phyloP scores from a whole-genome alignment of 2,888 invertebrate genomes.

The Drosophila neotestacea region DNA sequence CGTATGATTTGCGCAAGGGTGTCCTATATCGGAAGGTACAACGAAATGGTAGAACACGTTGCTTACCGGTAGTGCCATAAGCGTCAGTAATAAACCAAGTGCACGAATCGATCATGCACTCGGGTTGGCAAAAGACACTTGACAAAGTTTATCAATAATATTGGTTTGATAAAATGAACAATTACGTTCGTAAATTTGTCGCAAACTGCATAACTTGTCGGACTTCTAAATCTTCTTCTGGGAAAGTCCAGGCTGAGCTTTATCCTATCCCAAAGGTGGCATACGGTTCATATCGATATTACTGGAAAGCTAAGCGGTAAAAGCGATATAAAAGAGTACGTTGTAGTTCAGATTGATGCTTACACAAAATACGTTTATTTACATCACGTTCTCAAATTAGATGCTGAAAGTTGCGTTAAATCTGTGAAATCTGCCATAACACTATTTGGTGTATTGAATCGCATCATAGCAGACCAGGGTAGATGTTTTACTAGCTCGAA shows the following conservation, averaged over 20 bases:
- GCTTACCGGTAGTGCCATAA: no score
- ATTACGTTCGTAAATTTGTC: conserved; percentile 2
- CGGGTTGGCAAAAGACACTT: conserved; percentile 28
- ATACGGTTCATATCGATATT: conserved; percentile 14
- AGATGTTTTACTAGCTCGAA: no score
- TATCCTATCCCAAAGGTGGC: conserved; percentile 20
- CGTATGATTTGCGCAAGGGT: conserved; percentile 26
- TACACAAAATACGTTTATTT: conserved; percentile 20
- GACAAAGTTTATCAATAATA: conserved; percentile 20
- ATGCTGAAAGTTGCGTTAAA: no score
- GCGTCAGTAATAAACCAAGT: conserved; percentile 15
- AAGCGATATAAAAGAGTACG: conserved; percentile 12
- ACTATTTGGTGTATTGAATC: no score
- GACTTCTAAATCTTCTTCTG: not conserved
- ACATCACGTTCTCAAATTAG: conserved; percentile 2
- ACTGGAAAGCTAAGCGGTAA: no score
- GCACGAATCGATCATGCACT: conserved; percentile 27
- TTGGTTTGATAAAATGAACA: conserved; percentile 14
- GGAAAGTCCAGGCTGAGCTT: conserved; percentile 5
- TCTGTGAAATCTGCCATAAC: no score
- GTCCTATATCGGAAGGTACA: conserved; percentile 18
- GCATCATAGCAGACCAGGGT: no score
- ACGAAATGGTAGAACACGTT: conserved; percentile 12
- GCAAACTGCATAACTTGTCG: conserved; percentile 14
- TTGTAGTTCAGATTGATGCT: not conserved